Evolutionary conservation across 1,140 invertebrate species (phyloP), one percentile per base, ranked within the genome.

Genomic region (Bicyclus anynana): DNA sequence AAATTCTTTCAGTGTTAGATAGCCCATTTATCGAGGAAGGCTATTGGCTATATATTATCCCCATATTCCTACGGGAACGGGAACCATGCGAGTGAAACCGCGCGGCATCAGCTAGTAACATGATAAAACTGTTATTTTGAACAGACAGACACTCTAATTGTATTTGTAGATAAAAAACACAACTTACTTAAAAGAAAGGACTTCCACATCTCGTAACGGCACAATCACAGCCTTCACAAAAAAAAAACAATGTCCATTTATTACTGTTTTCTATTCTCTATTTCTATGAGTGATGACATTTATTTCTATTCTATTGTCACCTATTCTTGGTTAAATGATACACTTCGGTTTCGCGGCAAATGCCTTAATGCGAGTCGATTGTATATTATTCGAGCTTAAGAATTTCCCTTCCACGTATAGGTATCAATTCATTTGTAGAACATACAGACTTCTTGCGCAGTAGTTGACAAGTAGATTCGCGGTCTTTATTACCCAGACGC

Each of bases 161-260:
- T n/a, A n/a, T n/a, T n/a, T n/a, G n/a, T n/a, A 23, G 7, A 23
- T 4, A 23, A 23, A 40, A 40, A 40, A 40, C 3, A 1, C 16
- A 14, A 61, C 62, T 64, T 16, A 64, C 62, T 40, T 14, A 56
- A 49, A 23, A 55, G 37, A 23, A 59, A 14, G 12, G 56, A 49
- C 29, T 26, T 56, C 62, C 52, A 53, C 62, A 64, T 64, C 26
- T 23, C 20, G 40, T 49, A 16, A 63, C 44, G 53, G 46, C 52
- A 64, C 52, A 59, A 40, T 9, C 42, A 53, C 53, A 29, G 20
- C n/a, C 46, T 38, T 47, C 54, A 57, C 54, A 57, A 29, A 49
- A 35, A 57, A 29, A 49, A 35, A 40, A 40, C 17, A 40, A 3
- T 40, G n/a, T 37, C 13, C 27, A 35, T 7, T 20, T 51, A 53